Base-by-base conservation (phyloP, 1,140 invertebrate species). In the Camponotus vicinus region DNA sequence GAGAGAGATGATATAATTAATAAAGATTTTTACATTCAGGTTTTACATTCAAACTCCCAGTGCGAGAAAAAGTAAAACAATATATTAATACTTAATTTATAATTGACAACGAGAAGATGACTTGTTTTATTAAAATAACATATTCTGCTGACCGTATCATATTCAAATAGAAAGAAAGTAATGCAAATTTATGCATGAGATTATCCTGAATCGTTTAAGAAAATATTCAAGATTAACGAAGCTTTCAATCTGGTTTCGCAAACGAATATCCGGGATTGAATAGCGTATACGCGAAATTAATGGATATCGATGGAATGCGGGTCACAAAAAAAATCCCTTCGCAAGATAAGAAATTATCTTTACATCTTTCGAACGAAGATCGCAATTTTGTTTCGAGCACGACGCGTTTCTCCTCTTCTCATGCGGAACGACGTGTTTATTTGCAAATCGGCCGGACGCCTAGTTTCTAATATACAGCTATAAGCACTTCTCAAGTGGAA, bases 341-440 rank as follows among this genome's bases (percentile, higher is more conserved):
- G 13, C 34, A 15, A 66, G 77, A 80, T 55, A 57, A 80, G 49
- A 34, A 34, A 69, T 80, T 27, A 52, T 34, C 5, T 55, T 40
- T 45, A 18, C 61, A 9, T 18, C 42, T 52, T 52, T 52, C 57
- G 9, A 18, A 34, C 61, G 32, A 52, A 67, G 32, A 78, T 52
- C 61, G 76, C 40, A 27, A 9, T 59, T 64, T 49, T 7, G 57
- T 34, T 57, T 57, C 45, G 18, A 40, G 59, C 21, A 32, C 13
- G 75, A 45, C 18, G 13, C 73, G 75, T 79, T 79, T 79, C 84
- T 70, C 84, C 45, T 86, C 64, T 42, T 15, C 59, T 79, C 75
- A 70, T 70, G 84, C 84, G 75, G 64, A 86, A 86, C 84, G 52
- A 70, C 2, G n/a, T 70, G 75, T 79, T 86, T 86, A 79, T 79